Evolutionary conservation across 2,888 invertebrate genomes (phyloP).

Genomic region (Camptogramma bilineatum): DNA sequence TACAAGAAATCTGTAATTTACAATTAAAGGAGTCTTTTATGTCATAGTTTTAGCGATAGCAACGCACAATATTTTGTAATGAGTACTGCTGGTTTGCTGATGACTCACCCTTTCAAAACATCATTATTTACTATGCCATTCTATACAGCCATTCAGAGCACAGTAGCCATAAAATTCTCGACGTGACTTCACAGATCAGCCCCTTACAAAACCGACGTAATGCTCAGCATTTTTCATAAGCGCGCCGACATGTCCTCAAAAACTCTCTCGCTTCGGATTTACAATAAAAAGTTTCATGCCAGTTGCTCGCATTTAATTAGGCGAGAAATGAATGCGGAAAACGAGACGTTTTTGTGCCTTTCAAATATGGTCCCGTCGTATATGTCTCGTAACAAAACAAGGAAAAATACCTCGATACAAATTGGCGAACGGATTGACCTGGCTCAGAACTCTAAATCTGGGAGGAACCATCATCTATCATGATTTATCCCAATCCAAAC

Average conservation of each 20-base stretch:
- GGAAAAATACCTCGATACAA: slow-evolving; percentile 51
- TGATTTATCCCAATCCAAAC: slow-evolving; percentile 77
- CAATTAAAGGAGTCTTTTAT: background rate
- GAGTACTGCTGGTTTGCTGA: background rate
- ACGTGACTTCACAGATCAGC: slow-evolving; percentile 42
- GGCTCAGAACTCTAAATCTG: slow-evolving; percentile 66
- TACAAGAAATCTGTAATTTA: background rate
- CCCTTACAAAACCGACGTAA: slow-evolving; percentile 56
- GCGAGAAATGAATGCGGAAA: slow-evolving; percentile 72
- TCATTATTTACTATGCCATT: slow-evolving; percentile 12
- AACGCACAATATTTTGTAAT: background rate
- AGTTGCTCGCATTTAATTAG: slow-evolving; percentile 75
- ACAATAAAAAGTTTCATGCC: slow-evolving; percentile 71
- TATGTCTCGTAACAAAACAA: slow-evolving; percentile 56
- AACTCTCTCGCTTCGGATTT: slow-evolving; percentile 62
- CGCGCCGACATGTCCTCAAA: slow-evolving; percentile 66
- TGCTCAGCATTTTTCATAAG: slow-evolving; percentile 70
- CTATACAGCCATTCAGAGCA: slow-evolving; percentile 9
- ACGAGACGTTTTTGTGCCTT: slow-evolving; percentile 62
- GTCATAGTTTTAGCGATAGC: background rate
- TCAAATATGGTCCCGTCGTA: slow-evolving; percentile 54
- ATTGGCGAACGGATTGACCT: slow-evolving; percentile 67
- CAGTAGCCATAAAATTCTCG: slow-evolving; percentile 17
- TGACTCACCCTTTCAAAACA: slow-evolving; percentile 10
- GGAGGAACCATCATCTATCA: slow-evolving; percentile 74